Percentiles rank a stretch among this genome's conserved stretches.
Conservation (phyloP, 2,113 vertebrate species). For the Alligator mississippiensis region DNA sequence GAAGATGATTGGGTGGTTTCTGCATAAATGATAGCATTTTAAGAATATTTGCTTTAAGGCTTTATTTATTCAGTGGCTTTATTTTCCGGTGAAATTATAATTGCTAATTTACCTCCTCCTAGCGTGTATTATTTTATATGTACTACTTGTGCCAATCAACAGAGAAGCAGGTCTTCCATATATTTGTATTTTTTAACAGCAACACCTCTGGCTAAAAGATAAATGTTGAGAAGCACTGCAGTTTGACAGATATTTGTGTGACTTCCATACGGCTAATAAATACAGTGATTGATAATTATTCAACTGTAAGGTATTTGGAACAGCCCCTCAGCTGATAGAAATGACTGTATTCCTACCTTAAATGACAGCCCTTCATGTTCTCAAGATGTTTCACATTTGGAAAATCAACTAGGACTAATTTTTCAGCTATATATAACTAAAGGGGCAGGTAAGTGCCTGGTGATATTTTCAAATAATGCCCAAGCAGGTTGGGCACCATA, state of each 20-base stretch:
- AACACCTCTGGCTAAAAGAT: conserved; percentile 34
- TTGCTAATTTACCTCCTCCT: not conserved
- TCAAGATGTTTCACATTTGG: conserved; percentile 17
- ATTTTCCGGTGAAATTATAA: not conserved
- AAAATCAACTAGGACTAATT: conserved; percentile 56
- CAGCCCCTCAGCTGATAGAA: conserved; percentile 9
- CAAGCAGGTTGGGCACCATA: conserved; percentile 49
- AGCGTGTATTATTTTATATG: not conserved
- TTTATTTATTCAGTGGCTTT: conserved; percentile 12
- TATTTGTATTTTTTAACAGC: conserved; percentile 2
- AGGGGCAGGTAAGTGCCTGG: conserved; percentile 30
- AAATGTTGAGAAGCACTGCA: not conserved
- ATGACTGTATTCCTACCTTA: conserved; percentile 1
- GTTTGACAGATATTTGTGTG: conserved; percentile 16
- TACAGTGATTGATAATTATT: conserved; percentile 17
- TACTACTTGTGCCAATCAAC: not conserved
- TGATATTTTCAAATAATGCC: conserved; percentile 59
- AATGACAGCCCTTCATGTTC: conserved; percentile 37
- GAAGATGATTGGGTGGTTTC: not conserved
- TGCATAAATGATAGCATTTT: not conserved
- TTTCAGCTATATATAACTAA: conserved; percentile 43
- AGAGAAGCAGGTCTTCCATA: not conserved
- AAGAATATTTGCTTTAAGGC: not conserved
- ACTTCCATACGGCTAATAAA: conserved; percentile 10
- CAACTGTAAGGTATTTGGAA: conserved; percentile 23